A percentile compares a stretch with the other conserved stretches of the same genome.
phyloP scores from a whole-genome alignment of 2,113 vertebrate species.

The Dolichotis patagonum region DNA sequence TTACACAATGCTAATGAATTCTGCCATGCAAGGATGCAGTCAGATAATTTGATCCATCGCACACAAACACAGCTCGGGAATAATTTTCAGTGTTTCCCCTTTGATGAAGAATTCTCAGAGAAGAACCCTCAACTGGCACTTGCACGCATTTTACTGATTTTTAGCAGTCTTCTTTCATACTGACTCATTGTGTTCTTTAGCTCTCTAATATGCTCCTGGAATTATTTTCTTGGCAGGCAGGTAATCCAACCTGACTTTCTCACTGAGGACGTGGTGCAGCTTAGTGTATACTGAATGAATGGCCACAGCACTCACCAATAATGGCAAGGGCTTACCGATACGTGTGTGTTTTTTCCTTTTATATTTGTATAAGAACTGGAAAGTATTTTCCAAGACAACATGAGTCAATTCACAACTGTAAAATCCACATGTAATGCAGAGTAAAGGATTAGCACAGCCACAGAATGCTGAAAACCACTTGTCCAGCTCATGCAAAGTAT shows the following conservation, averaged over 20 bases:
- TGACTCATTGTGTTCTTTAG: not conserved
- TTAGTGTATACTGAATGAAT: not conserved
- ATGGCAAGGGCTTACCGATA: not conserved
- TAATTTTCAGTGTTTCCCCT: conserved; percentile 40
- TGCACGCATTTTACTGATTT: not conserved
- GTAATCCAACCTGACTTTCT: not conserved
- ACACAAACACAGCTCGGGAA: not conserved
- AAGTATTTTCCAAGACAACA: not conserved
- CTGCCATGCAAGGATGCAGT: not conserved
- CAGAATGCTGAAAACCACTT: not conserved
- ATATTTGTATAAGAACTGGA: not conserved
- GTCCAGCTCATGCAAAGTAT: not conserved
- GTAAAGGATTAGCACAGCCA: not conserved
- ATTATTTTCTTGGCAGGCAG: not conserved
- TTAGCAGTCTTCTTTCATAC: not conserved
- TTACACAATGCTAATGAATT: conserved; percentile 10
- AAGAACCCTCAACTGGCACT: not conserved
- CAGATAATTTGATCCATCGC: not conserved
- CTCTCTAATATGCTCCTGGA: not conserved
- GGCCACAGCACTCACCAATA: not conserved
- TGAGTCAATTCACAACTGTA: not conserved
- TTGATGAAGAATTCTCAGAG: not conserved
- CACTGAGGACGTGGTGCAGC: not conserved
- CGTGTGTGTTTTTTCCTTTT: not conserved
- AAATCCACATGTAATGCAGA: not conserved